Evolutionary conservation across 1,140 invertebrate genomes (phyloP).

Genomic region (Aradophagus sp.): DNA sequence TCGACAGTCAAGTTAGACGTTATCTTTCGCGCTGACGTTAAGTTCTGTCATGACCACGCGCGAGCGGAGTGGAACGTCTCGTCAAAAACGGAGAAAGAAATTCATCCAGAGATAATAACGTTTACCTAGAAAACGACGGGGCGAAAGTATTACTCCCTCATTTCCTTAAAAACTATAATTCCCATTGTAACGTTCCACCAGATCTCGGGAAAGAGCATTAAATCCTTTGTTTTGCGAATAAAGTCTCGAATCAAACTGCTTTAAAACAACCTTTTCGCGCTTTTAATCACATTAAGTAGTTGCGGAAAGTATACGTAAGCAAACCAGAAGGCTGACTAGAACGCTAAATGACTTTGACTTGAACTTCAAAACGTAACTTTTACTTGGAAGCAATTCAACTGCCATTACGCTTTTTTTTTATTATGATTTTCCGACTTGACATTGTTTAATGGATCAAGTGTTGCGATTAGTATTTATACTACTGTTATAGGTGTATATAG

Average conservation of each 20-base stretch:
- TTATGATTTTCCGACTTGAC: conserved; percentile 8
- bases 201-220: conserved; percentile 5
- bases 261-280: conserved; percentile 30
- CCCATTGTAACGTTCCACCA: conserved; percentile 3
- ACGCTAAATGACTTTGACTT: conserved; percentile 21
- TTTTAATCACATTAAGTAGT: conserved; percentile 43
- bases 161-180: background rate
- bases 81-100: too few species aligned
- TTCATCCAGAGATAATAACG: conserved; percentile 2
- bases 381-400: conserved; percentile 14
- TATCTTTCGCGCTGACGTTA: conserved; percentile 17
- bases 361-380: conserved; percentile 37
- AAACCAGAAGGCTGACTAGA: conserved; percentile 19
- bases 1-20: conserved; percentile 20
- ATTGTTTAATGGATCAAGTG: conserved; percentile 23
- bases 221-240: too few species aligned
- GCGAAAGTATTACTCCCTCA: conserved; percentile 10
- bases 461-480: too few species aligned
- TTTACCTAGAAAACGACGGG: conserved; percentile 1
- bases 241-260: conserved; percentile 31
- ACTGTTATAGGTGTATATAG: too few species aligned
- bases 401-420: conserved; percentile 13
- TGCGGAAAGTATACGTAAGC: conserved; percentile 29
- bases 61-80: conserved; percentile 4
- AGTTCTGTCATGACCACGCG: conserved; percentile 6